Conservation (phyloP, 2,797 vertebrate species). For the Mallotus villosus region DNA sequence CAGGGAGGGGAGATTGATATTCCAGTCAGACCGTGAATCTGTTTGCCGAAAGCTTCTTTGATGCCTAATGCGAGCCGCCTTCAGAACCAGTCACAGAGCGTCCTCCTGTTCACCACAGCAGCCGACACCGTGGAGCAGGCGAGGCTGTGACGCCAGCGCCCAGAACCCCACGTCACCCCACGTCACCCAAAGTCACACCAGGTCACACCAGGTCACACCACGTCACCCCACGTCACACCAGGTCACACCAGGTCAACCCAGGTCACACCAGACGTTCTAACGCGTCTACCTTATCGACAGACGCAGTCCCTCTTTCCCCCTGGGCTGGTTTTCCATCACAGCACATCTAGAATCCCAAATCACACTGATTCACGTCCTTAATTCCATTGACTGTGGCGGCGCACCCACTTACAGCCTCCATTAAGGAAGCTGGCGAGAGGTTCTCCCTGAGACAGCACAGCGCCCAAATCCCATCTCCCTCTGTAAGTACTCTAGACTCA, state of each 20-base stretch:
- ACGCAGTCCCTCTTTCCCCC: not conserved
- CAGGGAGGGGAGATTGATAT: slow-evolving; percentile 67
- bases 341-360: not conserved
- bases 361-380: not conserved
- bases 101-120: slow-evolving; percentile 45
- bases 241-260: no score
- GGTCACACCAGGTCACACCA: no score
- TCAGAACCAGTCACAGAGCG: slow-evolving; percentile 45
- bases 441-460: not conserved
- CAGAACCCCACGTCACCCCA: not conserved
- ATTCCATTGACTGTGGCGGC: not conserved
- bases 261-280: no score
- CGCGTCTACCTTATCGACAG: no score
- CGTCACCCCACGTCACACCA: not conserved
- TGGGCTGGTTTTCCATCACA: not conserved
- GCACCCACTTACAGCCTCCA: not conserved
- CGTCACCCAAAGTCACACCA: no score
- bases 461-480: not conserved
- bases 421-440: not conserved
- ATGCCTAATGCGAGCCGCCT: slow-evolving; percentile 49
- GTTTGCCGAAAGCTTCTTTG: slow-evolving; percentile 58
- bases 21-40: slow-evolving; percentile 61
- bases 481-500: not conserved
- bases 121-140: slow-evolving; percentile 36
- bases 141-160: slow-evolving; percentile 30